phyloP scores from a whole-genome alignment of 2,797 vertebrate species.

The Columba guinea region DNA sequence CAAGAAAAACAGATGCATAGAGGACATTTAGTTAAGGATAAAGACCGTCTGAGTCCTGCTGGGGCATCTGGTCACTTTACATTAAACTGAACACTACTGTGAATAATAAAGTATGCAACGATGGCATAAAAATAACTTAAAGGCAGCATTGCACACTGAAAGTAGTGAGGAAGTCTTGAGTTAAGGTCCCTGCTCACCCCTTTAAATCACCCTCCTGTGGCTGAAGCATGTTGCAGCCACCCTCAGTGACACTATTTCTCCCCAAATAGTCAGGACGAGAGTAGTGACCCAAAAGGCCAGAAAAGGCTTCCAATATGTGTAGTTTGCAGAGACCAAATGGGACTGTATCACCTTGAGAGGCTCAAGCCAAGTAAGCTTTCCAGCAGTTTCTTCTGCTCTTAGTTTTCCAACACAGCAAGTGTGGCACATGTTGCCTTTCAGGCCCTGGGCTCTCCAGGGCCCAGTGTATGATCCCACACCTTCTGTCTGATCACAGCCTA shows the following conservation, averaged over 20 bases:
- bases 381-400: not conserved
- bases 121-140: slow-evolving; percentile 39
- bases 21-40: slow-evolving; percentile 46
- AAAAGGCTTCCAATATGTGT: not conserved
- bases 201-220: not conserved
- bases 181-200: not conserved
- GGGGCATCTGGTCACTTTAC: slow-evolving; percentile 39
- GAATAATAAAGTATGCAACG: not conserved
- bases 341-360: rapidly evolving
- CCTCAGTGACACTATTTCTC: not conserved
- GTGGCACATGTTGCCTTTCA: rapidly evolving
- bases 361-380: not conserved
- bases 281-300: not conserved
- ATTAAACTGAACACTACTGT: not conserved
- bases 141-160: not conserved
- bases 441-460: rapidly evolving
- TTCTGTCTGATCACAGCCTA: not conserved
- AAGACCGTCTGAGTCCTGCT: slow-evolving; percentile 11
- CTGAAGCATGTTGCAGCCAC: not conserved
- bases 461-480: rapidly evolving
- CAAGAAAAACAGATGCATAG: not conserved
- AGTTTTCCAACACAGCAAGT: not conserved
- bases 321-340: not conserved
- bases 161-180: not conserved
- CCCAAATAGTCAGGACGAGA: not conserved